Evolutionary conservation across 2,797 vertebrate genomes (phyloP), one percentile per base, ranked within the genome.

Genomic region (Lagocephalus sceleratus): DNA sequence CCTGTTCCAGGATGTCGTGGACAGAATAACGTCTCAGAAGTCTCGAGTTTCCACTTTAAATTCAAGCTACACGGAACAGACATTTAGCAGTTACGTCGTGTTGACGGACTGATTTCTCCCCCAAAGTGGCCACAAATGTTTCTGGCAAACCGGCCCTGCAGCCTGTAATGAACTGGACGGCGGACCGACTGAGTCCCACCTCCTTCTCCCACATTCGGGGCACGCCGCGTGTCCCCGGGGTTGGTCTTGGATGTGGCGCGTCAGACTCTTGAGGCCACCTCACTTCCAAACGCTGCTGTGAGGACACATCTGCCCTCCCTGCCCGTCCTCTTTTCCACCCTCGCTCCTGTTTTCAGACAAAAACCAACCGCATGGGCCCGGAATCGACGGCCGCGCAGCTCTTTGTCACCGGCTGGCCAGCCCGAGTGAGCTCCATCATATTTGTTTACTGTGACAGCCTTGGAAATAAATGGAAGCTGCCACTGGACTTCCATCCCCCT

Each of bases 401-500:
- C 46, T 81, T 75, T 67, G 71, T 75, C 57, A 15, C 69, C 35
- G 63, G 67, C 54, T 25, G 19, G 57, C 43, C 62, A 26, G 57
- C 63, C 66, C 29, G 51, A 78, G 63, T 47, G 59, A 61, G 64
- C 61, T 47, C 38, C 32, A 57, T 78, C 69, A 57, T 86, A 78
- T 87, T 85, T 88, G 87, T 90, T 84, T 86, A 85, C 78, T 60
- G 60, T 47, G 7, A 81, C 58, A 59, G 51, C 70, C 60, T 70
- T 69, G 70, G 60, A 86, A 86, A 88, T 82, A 85, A 90, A 90
- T 84, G 75, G 68, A 82, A 73, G 79, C 74, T 74, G 70, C 66
- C 62, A 50, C 57, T 40, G 68, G 66, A 75, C 74, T 56, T 63
- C 72, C 66, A 68, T 48, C 73, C 66, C 68, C 75, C 75, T 53